Evolutionary conservation across 2,888 invertebrate species (phyloP).

Genomic region (Chloroclystis v-ata): DNA sequence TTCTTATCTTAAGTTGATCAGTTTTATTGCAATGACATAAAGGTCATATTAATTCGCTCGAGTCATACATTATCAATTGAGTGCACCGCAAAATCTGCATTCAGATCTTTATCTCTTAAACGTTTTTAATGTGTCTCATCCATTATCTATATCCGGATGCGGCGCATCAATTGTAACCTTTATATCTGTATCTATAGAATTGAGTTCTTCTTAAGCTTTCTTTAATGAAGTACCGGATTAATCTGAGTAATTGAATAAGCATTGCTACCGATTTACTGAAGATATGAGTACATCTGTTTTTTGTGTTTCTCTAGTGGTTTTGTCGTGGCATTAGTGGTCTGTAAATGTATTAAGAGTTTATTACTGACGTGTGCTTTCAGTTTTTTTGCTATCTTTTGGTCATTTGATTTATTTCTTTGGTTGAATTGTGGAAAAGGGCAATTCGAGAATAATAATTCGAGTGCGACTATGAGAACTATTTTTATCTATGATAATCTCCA

Average conservation of each 20-base stretch:
- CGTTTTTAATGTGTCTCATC: slow-evolving; percentile 39
- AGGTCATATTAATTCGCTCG: slow-evolving; percentile 4
- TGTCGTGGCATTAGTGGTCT: slow-evolving; percentile 11
- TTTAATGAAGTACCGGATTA: slow-evolving; percentile 27
- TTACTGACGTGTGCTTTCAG: slow-evolving; percentile 16
- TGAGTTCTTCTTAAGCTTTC: slow-evolving; percentile 27
- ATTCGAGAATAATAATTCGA: too few relatives aligned
- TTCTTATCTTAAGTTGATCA: not conserved
- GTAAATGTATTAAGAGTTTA: slow-evolving; percentile 12
- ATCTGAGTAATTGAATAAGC: slow-evolving; percentile 24
- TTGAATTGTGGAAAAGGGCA: not conserved
- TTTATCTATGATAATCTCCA: not conserved
- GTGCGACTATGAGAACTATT: too few relatives aligned
- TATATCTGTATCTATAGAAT: slow-evolving; percentile 17
- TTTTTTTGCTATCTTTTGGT: slow-evolving; percentile 6
- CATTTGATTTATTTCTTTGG: not conserved
- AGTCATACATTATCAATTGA: slow-evolving; percentile 37
- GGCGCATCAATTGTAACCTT: slow-evolving; percentile 28
- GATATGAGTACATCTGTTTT: slow-evolving; percentile 9
- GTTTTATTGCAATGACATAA: not conserved
- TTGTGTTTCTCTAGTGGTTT: slow-evolving; percentile 20
- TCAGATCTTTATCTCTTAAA: slow-evolving; percentile 69
- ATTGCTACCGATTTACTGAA: slow-evolving; percentile 13
- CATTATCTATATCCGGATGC: slow-evolving; percentile 37
- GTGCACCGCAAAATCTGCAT: slow-evolving; percentile 57